Conservation (phyloP, 2,888 invertebrate genomes). For the Rhagium mordax region DNA sequence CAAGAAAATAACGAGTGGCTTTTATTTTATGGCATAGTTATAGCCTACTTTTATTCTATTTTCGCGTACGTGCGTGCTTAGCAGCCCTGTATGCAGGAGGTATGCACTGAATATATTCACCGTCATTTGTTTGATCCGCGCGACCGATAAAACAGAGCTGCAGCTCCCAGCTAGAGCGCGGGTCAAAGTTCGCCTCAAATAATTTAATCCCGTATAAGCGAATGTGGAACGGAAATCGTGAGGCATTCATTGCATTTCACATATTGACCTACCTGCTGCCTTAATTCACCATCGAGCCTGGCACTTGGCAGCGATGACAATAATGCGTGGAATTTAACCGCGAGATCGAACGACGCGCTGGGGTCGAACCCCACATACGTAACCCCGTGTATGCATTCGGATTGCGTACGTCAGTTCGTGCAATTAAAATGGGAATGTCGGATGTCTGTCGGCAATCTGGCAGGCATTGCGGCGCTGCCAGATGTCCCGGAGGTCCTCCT, state of each 20-base stretch:
- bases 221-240: constrained; percentile 21
- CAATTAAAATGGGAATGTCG: constrained; percentile 11
- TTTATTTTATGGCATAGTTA: too few species aligned
- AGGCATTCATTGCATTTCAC: constrained; percentile 31
- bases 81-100: background rate
- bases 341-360: constrained; percentile 28
- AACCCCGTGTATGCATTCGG: constrained; percentile 12
- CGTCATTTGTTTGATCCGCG: background rate
- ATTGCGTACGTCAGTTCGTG: constrained; percentile 10
- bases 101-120: background rate
- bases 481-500: background rate
- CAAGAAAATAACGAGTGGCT: too few species aligned
- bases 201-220: constrained; percentile 9
- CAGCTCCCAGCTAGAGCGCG: background rate
- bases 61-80: background rate
- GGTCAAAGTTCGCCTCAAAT: constrained; percentile 13
- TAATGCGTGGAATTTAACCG: constrained; percentile 41
- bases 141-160: background rate
- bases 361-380: constrained; percentile 27
- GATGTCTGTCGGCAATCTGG: background rate
- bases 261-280: constrained; percentile 32
- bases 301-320: constrained; percentile 40
- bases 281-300: constrained; percentile 30
- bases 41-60: background rate
- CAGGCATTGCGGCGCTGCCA: background rate